Percentiles rank a stretch among this genome's conserved stretches.
Conservation (phyloP, 2,888 invertebrate species). For the Argyresthia goedartella region DNA sequence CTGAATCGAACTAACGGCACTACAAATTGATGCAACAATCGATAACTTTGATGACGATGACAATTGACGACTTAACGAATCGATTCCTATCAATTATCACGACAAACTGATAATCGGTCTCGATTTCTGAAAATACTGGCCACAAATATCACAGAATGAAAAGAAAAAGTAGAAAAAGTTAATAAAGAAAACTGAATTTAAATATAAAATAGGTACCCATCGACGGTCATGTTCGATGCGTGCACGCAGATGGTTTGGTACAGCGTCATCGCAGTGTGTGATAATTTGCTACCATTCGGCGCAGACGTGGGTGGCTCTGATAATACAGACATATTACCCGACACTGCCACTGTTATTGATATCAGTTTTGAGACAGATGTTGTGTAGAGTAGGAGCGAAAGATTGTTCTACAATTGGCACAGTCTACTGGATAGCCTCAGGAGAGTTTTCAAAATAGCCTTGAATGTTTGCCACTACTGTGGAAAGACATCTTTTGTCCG, state of each 20-base stretch:
- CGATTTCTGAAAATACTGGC: too few relatives aligned
- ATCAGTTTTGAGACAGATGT: not conserved
- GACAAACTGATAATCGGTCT: too few relatives aligned
- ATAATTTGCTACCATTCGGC: constrained; percentile 19
- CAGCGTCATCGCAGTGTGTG: constrained; percentile 35
- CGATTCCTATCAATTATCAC: not conserved
- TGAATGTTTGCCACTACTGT: too few relatives aligned
- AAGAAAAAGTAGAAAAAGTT: too few relatives aligned
- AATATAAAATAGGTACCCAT: constrained; percentile 7
- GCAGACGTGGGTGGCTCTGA: constrained; percentile 9
- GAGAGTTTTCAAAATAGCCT: too few relatives aligned
- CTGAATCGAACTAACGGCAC: too few relatives aligned
- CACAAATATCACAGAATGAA: too few relatives aligned
- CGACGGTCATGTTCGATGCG: constrained; percentile 10
- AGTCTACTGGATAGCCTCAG: too few relatives aligned
- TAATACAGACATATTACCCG: constrained; percentile 4
- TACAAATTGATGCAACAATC: not conserved
- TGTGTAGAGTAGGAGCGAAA: too few relatives aligned
- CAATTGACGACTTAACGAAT: not conserved
- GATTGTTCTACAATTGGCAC: too few relatives aligned
- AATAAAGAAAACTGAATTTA: not conserved
- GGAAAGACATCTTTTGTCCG: too few relatives aligned
- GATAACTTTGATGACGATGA: not conserved
- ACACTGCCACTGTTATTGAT: not conserved
- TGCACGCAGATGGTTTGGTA: constrained; percentile 8